Base-by-base conservation (phyloP, 2,113 vertebrate species). In the Acanthisitta chloris region DNA sequence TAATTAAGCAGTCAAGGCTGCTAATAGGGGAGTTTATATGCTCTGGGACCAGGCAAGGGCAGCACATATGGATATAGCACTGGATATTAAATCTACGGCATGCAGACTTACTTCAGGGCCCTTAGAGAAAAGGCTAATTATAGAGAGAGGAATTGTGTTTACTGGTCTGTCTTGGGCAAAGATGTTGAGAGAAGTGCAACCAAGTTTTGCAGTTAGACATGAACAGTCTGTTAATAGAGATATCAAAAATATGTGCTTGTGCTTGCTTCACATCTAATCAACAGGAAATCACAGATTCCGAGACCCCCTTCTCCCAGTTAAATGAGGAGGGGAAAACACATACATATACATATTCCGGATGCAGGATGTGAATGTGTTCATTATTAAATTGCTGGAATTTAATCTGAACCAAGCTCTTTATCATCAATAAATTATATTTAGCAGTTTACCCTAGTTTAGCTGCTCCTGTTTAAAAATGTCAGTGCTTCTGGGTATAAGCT, bases 11-110 rank as follows among this genome's bases (percentile, higher is more conserved):
- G 98, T 98, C 98, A 98, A 98, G 98, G 97, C 98, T 98, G 98
- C 98, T 98, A 98, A 98, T 98, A 98, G 98, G 98, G 98, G 98
- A 98, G 98, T 98, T 98, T 98, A 98, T 98, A 98, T 98, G 98
- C 98, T 98, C 96, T 98, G 98, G 98, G 98, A 98, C 98, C 98
- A 98, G 97, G 98, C 98, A 98, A 98, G 98, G 98, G 98, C 98
- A 98, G 98, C 98, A 97, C 98, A 98, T 98, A 98, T 98, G 98
- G 98, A 98, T 98, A 98, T 97, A 98, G 98, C 97, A 97, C 97
- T 98, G 98, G 98, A 98, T 98, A 98, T 98, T 98, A 98, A 98
- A 98, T 98, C 98, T 98, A 97, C 98, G 97, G 98, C 98, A 98
- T 98, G 97, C 98, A 98, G 98, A 98, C 98, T 98, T 98, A 98